These are phyloP conservation scores for Leptestheria dahalacensis DNA, from an alignment of 1,140 invertebrate species.

Conservation along the genomic window DNA sequence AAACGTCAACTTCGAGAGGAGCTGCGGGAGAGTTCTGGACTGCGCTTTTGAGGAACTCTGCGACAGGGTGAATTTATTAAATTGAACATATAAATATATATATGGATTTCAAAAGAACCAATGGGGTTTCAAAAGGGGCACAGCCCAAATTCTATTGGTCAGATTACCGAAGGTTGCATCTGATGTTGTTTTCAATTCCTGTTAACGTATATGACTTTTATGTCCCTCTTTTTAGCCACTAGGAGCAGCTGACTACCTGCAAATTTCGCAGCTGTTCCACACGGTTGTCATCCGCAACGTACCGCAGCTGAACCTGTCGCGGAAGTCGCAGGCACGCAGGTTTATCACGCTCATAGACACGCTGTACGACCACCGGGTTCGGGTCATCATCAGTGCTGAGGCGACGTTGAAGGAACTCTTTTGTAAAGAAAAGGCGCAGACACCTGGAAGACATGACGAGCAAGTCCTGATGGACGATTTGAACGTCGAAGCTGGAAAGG, in stretches of 20 bases:
- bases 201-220: constrained; percentile 5
- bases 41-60: constrained; percentile 82
- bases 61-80: constrained; percentile 42
- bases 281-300: constrained; percentile 83
- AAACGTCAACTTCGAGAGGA: constrained; percentile 72
- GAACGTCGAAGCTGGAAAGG: constrained; percentile 9
- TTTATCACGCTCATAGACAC: constrained; percentile 97
- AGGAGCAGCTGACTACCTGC: constrained; percentile 85
- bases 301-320: constrained; percentile 58
- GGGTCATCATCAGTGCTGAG: constrained; percentile 64
- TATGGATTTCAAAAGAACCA: too few species aligned
- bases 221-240: constrained; percentile 60
- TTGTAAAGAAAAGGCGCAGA: constrained; percentile 31
- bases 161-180: not conserved
- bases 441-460: constrained; percentile 48
- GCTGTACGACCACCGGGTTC: constrained; percentile 82
- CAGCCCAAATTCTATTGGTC: too few species aligned
- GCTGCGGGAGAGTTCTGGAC: constrained; percentile 83
- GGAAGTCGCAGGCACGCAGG: constrained; percentile 69
- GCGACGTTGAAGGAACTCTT: constrained; percentile 61
- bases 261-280: constrained; percentile 82
- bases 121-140: too few species aligned
- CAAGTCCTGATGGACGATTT: constrained; percentile 68
- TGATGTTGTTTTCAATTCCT: not conserved
- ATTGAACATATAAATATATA: too few species aligned